phyloP scores from a whole-genome alignment of 2,888 invertebrate species.

The Mesochorus sp. region DNA sequence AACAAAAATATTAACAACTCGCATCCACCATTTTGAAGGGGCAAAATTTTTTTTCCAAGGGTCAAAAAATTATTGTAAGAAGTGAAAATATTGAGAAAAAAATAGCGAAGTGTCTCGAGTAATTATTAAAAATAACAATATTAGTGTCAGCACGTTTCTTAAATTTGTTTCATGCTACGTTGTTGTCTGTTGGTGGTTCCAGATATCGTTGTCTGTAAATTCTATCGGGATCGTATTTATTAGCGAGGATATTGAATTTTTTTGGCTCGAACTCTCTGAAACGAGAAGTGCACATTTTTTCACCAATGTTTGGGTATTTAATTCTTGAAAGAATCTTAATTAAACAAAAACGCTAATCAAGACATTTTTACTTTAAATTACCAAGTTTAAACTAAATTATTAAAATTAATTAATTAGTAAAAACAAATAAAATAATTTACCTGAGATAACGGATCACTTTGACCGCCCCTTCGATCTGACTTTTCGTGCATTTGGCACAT shows the following conservation, averaged over 20 bases:
- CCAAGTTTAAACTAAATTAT: too few relatives aligned
- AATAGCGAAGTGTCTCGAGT: neutral
- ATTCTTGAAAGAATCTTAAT: neutral
- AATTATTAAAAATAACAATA: neutral
- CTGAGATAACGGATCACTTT: slow-evolving; percentile 72
- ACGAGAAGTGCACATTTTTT: too few relatives aligned
- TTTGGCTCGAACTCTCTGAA: slow-evolving; percentile 69
- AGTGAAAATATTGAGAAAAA: too few relatives aligned
- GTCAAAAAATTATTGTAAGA: too few relatives aligned
- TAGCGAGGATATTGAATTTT: slow-evolving; percentile 69
- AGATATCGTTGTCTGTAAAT: slow-evolving; percentile 69
- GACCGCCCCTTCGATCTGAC: slow-evolving; percentile 69
- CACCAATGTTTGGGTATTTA: too few relatives aligned
- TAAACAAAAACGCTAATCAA: slow-evolving; percentile 23
- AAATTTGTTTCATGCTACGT: slow-evolving; percentile 31
- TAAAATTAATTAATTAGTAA: neutral
- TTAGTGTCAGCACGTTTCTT: neutral
- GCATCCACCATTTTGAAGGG: too few relatives aligned
- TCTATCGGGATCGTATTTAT: slow-evolving; percentile 69
- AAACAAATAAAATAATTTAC: slow-evolving; percentile 49
- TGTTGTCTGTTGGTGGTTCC: slow-evolving; percentile 64
- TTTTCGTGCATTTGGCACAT: slow-evolving; percentile 72
- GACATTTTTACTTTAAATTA: slow-evolving; percentile 1
- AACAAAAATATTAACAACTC: too few relatives aligned
- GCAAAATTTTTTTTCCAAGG: too few relatives aligned